Base-by-base conservation (phyloP, 2,888 invertebrate genomes). In the Crossocerus cetratus region DNA sequence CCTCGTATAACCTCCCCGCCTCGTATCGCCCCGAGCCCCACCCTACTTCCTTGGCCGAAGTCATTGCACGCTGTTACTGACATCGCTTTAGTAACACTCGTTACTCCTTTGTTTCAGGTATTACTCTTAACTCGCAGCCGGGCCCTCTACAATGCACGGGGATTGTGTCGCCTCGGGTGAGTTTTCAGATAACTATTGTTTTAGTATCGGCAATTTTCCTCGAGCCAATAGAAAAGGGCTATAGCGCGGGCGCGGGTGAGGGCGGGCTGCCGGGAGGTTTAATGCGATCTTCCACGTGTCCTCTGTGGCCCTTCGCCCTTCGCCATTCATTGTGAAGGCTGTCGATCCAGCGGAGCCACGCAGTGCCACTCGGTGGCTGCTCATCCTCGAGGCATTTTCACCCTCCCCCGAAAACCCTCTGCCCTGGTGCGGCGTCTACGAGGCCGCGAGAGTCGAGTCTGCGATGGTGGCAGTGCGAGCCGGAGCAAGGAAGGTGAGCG, bases 221-320 rank as follows among this genome's bases (percentile, higher is more conserved):
- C 8, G 43, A 45, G 74, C 56, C 14, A 44, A 23, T 23, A 49
- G 49, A 63, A 68, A 65, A 65, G 68, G 75, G 76, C 62, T 68
- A 65, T 63, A 57, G 49, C 61, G 63, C 68, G 63, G 74, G 65
- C 67, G 80, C 76, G 72, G 70, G 73, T 77, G 65, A 82, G 86
- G 86, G 85, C 84, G 86, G 85, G 83, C 82, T 84, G 83, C 83
- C 86, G 85, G 86, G 8, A 32, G 85, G 86, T 87, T 87, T 86
- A 87, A 86, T 86, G 83, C 83, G 84, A 86, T 86, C 84, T 85
- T 83, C 78, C 80, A 76, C 62, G 69, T 64, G 65, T 74, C 66
- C 72, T 60, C 59, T 60, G 70, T 65, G 53, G 60, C 23, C 43
- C 43, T 60, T 13, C 22, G 43, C 44, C 5, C 54, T 42, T 22